Evolutionary conservation across 2,113 vertebrate species (phyloP).

Genomic region (Spea multiplicata): DNA sequence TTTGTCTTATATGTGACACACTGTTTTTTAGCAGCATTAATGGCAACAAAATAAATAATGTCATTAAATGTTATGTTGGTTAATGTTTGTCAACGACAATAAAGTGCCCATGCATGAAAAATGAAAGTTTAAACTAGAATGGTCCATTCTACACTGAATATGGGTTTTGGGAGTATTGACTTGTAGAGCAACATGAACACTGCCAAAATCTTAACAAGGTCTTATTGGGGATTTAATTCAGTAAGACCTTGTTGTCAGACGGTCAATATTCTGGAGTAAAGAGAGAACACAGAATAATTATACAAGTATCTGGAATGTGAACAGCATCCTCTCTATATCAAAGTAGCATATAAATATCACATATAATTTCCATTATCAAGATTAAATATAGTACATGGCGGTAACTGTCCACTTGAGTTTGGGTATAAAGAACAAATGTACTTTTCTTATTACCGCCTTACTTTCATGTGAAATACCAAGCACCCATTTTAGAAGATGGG

Average conservation of each 20-base stretch:
- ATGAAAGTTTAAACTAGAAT: background rate
- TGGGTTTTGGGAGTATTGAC: conserved; percentile 20
- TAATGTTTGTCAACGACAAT: background rate
- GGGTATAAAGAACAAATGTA: too few relatives aligned
- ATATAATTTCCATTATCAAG: conserved; percentile 19
- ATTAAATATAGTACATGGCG: background rate
- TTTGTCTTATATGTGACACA: background rate
- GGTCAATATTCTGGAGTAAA: conserved; percentile 31
- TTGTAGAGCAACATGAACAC: conserved; percentile 29
- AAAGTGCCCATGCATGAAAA: background rate
- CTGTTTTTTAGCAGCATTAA: background rate
- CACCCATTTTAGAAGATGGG: too few relatives aligned
- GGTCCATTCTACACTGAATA: conserved; percentile 18
- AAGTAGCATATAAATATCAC: conserved; percentile 12
- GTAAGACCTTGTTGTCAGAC: conserved; percentile 22
- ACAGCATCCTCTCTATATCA: conserved; percentile 18
- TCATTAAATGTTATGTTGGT: background rate
- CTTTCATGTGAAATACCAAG: too few relatives aligned
- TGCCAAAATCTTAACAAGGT: conserved; percentile 45
- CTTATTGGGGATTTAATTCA: conserved; percentile 37
- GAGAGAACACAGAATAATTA: conserved; percentile 32
- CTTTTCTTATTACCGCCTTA: too few relatives aligned
- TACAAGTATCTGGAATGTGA: conserved; percentile 28
- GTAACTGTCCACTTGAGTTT: too few relatives aligned
- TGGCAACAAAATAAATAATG: background rate